phyloP scores from a whole-genome alignment of 2,888 invertebrate species.

The Teinopalpus imperialis region DNA sequence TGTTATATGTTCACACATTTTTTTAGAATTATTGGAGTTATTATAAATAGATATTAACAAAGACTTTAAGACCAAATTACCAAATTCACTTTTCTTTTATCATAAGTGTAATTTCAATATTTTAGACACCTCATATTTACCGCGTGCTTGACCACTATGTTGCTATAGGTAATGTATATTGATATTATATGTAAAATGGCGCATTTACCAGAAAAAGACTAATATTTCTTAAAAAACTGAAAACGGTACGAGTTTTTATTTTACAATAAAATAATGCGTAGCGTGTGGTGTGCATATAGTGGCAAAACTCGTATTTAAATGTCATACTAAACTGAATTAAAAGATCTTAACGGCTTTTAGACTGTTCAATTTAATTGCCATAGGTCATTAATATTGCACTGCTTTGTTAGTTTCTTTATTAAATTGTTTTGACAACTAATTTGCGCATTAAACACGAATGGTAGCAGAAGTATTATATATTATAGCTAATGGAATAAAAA shows the following conservation, averaged over 20 bases:
- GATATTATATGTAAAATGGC: conserved; percentile 19
- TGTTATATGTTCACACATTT: not conserved
- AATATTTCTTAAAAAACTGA: not conserved
- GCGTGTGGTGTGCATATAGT: not conserved
- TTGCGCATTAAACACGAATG: no score
- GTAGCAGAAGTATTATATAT: no score
- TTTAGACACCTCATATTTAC: no score
- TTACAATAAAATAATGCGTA: conserved; percentile 7
- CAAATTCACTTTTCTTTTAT: no score
- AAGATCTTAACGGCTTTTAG: conserved; percentile 5
- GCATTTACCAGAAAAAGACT: conserved; percentile 5
- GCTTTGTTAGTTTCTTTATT: no score
- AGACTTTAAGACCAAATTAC: no score
- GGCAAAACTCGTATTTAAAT: conserved; percentile 26
- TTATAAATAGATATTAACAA: no score
- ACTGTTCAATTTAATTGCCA: no score
- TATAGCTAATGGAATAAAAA: no score
- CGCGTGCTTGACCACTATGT: conserved; percentile 17
- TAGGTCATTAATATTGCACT: no score
- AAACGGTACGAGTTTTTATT: not conserved
- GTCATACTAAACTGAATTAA: conserved; percentile 19
- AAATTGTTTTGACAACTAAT: no score
- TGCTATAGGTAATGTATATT: not conserved
- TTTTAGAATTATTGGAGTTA: no score
- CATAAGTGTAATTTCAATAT: not conserved